A percentile compares a stretch with the other conserved stretches of the same genome.
These are phyloP conservation scores for Anarhynchus alexandrinus DNA, from an alignment of 2,113 vertebrate genomes.

Conservation along the genomic window DNA sequence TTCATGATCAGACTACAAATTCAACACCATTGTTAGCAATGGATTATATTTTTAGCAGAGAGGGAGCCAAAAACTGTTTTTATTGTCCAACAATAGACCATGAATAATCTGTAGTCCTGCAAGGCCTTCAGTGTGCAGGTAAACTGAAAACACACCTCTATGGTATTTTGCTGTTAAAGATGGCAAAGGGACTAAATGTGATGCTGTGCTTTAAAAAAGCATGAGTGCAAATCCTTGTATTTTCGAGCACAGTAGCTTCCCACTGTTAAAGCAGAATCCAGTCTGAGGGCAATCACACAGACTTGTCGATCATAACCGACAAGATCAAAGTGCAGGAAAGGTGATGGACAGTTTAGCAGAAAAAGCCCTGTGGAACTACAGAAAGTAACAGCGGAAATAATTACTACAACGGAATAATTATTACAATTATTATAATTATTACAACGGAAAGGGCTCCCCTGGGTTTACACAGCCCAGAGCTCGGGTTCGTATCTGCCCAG, in stretches of 20 bases:
- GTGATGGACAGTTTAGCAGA: not conserved
- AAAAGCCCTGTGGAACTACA: fast-evolving
- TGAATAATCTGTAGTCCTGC: not conserved
- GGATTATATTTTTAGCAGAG: not conserved
- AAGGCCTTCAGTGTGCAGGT: not conserved
- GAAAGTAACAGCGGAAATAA: fast-evolving
- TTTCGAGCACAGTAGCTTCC: not conserved
- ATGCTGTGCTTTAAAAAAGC: not conserved
- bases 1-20: not conserved
- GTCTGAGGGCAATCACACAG: not conserved
- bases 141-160: not conserved
- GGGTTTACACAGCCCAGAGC: fast-evolving
- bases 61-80: not conserved
- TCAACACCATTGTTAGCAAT: not conserved
- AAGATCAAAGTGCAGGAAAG: not conserved
- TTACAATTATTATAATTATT: too few species aligned
- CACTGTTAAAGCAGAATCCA: not conserved
- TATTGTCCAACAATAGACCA: fast-evolving
- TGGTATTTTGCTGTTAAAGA: not conserved
- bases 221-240: not conserved
- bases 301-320: not conserved
- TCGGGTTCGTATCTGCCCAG: fast-evolving
- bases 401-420: too few species aligned
- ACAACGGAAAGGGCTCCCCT: fast-evolving
- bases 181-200: not conserved